Conservation (phyloP, 1,140 invertebrate species). For the Eriocheir sinensis region DNA sequence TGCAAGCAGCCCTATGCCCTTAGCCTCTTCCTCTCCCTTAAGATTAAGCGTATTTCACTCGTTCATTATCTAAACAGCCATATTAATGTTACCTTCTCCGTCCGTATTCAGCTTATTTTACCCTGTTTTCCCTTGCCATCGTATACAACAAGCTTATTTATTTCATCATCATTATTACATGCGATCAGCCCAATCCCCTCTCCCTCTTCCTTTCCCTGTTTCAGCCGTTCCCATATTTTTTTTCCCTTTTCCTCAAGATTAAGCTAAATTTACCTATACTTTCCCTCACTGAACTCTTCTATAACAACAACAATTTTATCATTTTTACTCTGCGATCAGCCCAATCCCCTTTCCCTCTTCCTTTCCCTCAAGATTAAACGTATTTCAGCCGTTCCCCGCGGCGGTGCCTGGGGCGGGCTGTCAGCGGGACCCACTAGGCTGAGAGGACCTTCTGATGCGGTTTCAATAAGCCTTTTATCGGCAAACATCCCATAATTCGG, state of each 20-base stretch:
- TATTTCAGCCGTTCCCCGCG: neutral
- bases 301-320: neutral
- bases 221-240: neutral
- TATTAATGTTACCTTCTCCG: too few species aligned
- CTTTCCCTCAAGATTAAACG: neutral
- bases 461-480: conserved; percentile 78
- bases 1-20: too few species aligned
- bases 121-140: neutral
- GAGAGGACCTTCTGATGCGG: conserved; percentile 70
- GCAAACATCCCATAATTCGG: conserved; percentile 77
- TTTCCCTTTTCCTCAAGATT: neutral
- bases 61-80: too few species aligned
- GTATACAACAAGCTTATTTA: neutral
- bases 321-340: neutral
- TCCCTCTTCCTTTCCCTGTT: neutral
- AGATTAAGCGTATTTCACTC: too few species aligned
- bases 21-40: too few species aligned
- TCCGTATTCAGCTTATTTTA: too few species aligned
- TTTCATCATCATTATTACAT: neutral
- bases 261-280: too few species aligned
- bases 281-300: too few species aligned
- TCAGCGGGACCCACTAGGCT: neutral
- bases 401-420: neutral
- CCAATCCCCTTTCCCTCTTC: neutral
- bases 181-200: neutral